phyloP scores from a whole-genome alignment of 2,888 invertebrate species.

The Atethmia centrago region DNA sequence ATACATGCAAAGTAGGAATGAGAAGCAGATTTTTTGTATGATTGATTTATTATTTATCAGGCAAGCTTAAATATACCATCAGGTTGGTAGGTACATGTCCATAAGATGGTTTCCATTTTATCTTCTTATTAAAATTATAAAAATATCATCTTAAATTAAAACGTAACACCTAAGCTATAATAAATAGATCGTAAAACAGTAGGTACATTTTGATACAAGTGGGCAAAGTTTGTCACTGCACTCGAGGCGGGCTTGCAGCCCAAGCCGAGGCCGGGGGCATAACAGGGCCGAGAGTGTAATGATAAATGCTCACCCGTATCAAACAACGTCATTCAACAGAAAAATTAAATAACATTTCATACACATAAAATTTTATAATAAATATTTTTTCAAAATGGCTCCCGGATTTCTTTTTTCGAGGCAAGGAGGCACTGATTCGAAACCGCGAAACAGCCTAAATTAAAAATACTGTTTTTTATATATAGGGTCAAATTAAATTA shows the following conservation, averaged over 20 bases:
- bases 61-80: neutral
- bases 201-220: neutral
- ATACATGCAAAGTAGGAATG: neutral
- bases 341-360: neutral
- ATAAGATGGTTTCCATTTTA: neutral
- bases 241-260: no score
- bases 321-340: neutral
- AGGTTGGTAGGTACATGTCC: no score
- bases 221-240: neutral
- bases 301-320: no score
- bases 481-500: no score
- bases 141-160: neutral
- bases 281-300: no score
- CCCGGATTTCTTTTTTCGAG: neutral
- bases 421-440: neutral
- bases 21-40: neutral
- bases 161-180: neutral
- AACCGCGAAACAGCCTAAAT: neutral
- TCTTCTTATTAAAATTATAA: neutral
- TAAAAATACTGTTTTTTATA: neutral
- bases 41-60: neutral
- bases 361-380: neutral
- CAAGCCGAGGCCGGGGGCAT: no score
- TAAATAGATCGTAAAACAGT: neutral
- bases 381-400: neutral